Base-by-base conservation (phyloP, 1,140 invertebrate species). In the Monochamus saltuarius region DNA sequence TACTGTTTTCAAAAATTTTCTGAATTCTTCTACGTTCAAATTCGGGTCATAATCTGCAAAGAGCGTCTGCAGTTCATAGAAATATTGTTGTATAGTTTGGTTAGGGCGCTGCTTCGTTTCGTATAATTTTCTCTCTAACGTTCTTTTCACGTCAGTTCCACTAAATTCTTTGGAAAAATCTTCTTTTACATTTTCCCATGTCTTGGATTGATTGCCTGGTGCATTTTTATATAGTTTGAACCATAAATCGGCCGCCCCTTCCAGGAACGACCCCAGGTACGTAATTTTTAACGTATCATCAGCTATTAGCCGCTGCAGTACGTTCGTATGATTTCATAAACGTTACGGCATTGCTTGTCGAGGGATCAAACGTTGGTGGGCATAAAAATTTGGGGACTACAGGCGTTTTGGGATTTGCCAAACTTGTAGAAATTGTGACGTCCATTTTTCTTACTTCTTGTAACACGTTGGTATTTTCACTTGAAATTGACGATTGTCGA, bases 1-100 rank as follows among this genome's bases (percentile, higher is more conserved):
- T 16, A 11, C 45, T 13, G 16, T 46, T 46, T 46, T 46, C 45
- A 9, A 46, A 46, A 46, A 46, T 46, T 46, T 46, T 17, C 45
- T 46, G 3, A 46, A 46, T 19, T 46, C 45, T 10, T 46, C 45
- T 1, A 17, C 45, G 16, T 4, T 22, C 1, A 2, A 13, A 16
- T 13, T 46, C 16, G 45, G 45, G 14, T 46, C 17, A 19, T 16
- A 46, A 10, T 46, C 17, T 4, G 10, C 1, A 17, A 46, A 46
- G 4, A 46, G 1, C 2, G 45, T 22, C 9, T 19, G 45, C 2
- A 46, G 45, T 11, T 46, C 45, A 46, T 16, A 46, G 16, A 2
- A 46, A 46, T 16, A 46, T 17, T 1, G 2, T 22, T 46, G 1
- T 2, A 46, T 46, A 19, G 45, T 6, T 22, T 46, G 13, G 10